Percentiles rank a stretch among this genome's conserved stretches.
Evolutionary conservation across 2,888 invertebrate genomes (phyloP).

Genomic region (Ormyrus labotus): DNA sequence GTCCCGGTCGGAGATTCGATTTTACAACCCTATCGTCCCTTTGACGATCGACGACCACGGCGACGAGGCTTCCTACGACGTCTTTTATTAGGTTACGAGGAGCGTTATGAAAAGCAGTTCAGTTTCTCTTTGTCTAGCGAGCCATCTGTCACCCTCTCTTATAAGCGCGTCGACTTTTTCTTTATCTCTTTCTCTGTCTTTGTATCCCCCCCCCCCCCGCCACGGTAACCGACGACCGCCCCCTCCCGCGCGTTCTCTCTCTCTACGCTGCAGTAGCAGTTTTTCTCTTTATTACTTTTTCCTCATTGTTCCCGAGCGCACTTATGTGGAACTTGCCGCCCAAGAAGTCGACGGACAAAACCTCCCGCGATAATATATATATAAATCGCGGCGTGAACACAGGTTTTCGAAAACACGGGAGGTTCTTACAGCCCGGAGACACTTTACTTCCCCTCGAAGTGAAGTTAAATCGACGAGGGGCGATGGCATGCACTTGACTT

Average conservation of each 20-base stretch:
- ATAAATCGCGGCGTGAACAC: neutral
- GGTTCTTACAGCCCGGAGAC: neutral
- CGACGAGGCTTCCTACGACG: conserved; percentile 23
- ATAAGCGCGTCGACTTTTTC: conserved; percentile 40
- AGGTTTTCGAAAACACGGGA: neutral
- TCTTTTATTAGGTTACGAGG: conserved; percentile 68
- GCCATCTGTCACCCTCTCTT: conserved; percentile 69
- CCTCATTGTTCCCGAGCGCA: conserved; percentile 37
- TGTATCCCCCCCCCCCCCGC: neutral
- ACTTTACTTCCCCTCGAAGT: neutral
- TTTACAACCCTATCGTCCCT: conserved; percentile 66
- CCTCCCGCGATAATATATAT: conserved; percentile 13
- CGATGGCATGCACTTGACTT: too few relatives aligned
- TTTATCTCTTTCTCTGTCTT: conserved; percentile 44
- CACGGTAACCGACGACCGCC: neutral
- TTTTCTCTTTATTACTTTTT: conserved; percentile 53
- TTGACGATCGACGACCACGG: conserved; percentile 29
- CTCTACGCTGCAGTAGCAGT: neutral
- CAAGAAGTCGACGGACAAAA: conserved; percentile 39
- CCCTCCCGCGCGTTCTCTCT: neutral
- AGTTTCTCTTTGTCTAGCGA: conserved; percentile 67
- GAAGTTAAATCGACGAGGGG: too few relatives aligned
- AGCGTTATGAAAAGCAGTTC: conserved; percentile 62
- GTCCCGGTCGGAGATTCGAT: conserved; percentile 63
- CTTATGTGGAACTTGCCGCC: conserved; percentile 9